A percentile compares a stretch with the other conserved stretches of the same genome.
Evolutionary conservation across 1,140 invertebrate genomes (phyloP).

Genomic region (Pollicipes pollicipes): DNA sequence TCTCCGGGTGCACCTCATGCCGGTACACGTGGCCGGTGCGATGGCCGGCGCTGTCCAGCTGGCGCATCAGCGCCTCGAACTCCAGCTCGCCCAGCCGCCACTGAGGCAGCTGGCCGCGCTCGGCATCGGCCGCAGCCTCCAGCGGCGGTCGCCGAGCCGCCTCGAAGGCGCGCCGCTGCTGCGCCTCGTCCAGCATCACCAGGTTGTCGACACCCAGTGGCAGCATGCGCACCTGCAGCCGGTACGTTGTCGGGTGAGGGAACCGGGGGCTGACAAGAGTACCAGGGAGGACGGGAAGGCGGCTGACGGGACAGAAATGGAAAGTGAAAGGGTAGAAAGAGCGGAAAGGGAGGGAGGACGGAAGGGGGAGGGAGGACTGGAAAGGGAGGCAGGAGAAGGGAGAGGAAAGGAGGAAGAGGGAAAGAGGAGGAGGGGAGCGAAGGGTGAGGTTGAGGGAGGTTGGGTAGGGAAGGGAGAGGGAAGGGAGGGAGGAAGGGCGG

Average conservation of each 20-base stretch:
- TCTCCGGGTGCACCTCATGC: slow-evolving; percentile 70
- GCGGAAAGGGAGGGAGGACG: too few relatives aligned
- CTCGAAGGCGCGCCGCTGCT: slow-evolving; percentile 54
- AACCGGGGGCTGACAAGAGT: slow-evolving; percentile 4
- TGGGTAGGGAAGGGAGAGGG: too few relatives aligned
- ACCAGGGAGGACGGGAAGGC: neutral
- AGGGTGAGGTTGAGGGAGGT: too few relatives aligned
- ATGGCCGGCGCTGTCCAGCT: slow-evolving; percentile 94
- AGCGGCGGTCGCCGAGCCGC: slow-evolving; percentile 20
- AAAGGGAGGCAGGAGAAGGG: too few relatives aligned
- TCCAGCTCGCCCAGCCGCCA: slow-evolving; percentile 90
- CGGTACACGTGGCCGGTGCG: slow-evolving; percentile 92
- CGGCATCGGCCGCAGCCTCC: neutral
- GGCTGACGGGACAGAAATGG: neutral
- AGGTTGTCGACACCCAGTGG: slow-evolving; percentile 71
- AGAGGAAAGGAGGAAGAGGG: too few relatives aligned
- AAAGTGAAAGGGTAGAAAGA: neutral
- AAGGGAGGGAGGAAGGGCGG: too few relatives aligned
- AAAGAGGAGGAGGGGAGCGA: too few relatives aligned
- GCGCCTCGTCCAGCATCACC: slow-evolving; percentile 56
- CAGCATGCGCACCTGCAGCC: slow-evolving; percentile 48
- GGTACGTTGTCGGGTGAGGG: neutral
- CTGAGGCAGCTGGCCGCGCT: slow-evolving; percentile 38
- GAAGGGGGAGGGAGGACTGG: too few relatives aligned
- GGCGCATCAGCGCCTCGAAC: slow-evolving; percentile 95